Evolutionary conservation across 2,888 invertebrate species (phyloP), one percentile per base, ranked within the genome.

Genomic region (Eubasilissa splendida): DNA sequence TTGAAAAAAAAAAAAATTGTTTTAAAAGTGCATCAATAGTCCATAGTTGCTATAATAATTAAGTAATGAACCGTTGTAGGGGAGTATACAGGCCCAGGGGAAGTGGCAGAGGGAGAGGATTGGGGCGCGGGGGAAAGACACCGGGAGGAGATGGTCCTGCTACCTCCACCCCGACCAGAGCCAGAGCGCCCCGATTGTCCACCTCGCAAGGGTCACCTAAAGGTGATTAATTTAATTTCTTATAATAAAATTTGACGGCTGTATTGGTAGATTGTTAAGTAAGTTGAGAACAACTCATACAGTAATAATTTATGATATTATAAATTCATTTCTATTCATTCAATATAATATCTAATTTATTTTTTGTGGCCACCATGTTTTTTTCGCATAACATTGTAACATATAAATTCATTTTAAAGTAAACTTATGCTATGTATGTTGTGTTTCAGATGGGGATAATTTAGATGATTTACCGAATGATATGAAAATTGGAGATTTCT

Each of bases 401-500:
- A 42, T 42, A 42, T 7, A 42, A 42, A 42, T 42, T 42, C 1
- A 1, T 4, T 42, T 42, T 5, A 42, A 42, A 2, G 7, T 42
- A 4, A 5, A 4, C 42, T 42, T 42, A 42, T 42, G 4, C 42
- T 42, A 42, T 5, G 42, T 42, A 42, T 4, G 7, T 42, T 68
- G n/a, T 68, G 10, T 50, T 70, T 70, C 52, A 77, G 80, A 77
- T 66, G 80, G 77, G 0, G 80, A 80, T 11, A 80, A 76, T 80
- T 63, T 75, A 56, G 80, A 80, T 58, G 80, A 80, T 54, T 53
- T 80, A 50, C 77, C 80, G n/a, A 77, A 76, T 31, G 80, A 80
- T 52, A 80, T 80, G 80, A 80, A 80, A 50, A 54, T 80, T 4
- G 80, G 80, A n/a, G 80, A 80, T 53, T 80, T 80, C 68, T 80